phyloP scores from a whole-genome alignment of 2,113 vertebrate species.

The Apistogramma diplotaenia region DNA sequence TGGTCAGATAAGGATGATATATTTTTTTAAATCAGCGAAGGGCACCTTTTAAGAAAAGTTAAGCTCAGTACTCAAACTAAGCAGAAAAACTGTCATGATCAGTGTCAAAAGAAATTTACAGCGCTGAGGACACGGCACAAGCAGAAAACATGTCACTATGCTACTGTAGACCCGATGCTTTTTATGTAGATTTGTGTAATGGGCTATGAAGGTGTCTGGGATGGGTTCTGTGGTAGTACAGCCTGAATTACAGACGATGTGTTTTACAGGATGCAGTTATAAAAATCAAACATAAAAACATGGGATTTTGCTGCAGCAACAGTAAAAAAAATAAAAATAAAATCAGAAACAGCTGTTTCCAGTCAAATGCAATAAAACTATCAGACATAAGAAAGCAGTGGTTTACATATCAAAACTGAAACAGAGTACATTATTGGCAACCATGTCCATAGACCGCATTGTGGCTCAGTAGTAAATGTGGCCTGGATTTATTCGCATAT shows the following conservation, averaged over 20 bases:
- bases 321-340: neutral
- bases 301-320: neutral
- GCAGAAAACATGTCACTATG: neutral
- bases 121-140: slow-evolving; percentile 14
- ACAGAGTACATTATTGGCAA: neutral
- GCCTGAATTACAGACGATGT: neutral
- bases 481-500: neutral
- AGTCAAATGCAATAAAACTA: neutral
- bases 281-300: neutral
- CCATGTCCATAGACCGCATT: too few relatives aligned
- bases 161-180: neutral
- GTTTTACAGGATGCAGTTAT: neutral
- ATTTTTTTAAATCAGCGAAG: slow-evolving; percentile 2
- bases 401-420: neutral
- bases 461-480: neutral
- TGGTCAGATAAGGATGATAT: slow-evolving; percentile 17
- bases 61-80: neutral
- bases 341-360: neutral
- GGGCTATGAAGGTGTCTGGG: neutral
- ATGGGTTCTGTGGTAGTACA: neutral
- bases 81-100: slow-evolving; percentile 16
- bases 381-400: neutral
- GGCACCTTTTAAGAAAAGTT: slow-evolving; percentile 17
- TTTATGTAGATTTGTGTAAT: neutral
- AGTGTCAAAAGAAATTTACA: slow-evolving; percentile 1